Conservation (phyloP, 2,113 vertebrate genomes). For the Apteryx owenii region DNA sequence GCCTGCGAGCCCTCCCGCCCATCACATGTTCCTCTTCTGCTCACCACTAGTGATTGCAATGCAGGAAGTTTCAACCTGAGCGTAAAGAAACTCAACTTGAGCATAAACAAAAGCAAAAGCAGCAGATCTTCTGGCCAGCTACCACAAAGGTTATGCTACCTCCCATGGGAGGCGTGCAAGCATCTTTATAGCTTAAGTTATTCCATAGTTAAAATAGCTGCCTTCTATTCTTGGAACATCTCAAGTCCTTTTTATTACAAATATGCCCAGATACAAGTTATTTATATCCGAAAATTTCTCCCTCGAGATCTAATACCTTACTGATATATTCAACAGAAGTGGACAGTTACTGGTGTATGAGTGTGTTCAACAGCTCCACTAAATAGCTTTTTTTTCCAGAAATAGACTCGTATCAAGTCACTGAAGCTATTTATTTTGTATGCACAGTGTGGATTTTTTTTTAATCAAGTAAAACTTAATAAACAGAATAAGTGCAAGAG, state of each 20-base stretch:
- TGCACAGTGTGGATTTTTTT: neutral
- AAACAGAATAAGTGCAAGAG: neutral
- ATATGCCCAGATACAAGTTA: conserved; percentile 10
- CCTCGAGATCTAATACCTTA: conserved; percentile 33
- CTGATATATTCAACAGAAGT: neutral
- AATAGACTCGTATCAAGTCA: neutral
- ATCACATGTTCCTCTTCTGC: neutral
- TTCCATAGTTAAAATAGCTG: neutral
- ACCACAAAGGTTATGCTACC: neutral
- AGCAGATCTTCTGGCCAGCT: neutral
- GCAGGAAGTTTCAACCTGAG: neutral
- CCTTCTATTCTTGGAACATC: conserved; percentile 11
- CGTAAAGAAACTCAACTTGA: neutral
- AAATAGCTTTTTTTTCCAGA: neutral
- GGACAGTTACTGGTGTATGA: neutral
- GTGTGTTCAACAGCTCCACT: neutral
- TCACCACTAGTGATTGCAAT: rapidly evolving
- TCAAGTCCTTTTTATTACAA: neutral
- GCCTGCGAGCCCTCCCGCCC: neutral
- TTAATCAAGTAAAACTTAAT: neutral
- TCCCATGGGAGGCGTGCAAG: neutral
- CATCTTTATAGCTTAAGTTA: neutral
- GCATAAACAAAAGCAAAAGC: neutral
- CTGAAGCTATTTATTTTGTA: neutral
- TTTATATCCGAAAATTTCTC: conserved; percentile 33